phyloP scores from a whole-genome alignment of 2,113 vertebrate genomes.

The Sakesphorus luctuosus region DNA sequence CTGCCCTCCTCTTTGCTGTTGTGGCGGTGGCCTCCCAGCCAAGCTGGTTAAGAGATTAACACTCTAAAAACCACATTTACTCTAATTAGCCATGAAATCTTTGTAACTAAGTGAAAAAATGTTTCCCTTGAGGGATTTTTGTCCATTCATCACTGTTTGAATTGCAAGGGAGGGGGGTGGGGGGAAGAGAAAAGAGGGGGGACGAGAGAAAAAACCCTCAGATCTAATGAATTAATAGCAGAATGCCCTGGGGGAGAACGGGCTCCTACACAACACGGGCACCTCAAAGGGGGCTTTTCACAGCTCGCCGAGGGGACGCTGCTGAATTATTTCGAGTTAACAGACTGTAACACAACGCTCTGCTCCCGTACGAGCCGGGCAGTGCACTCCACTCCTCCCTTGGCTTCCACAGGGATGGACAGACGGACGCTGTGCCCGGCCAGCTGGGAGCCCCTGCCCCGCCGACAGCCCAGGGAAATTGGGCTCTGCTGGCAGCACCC shows the following conservation, averaged over 20 bases:
- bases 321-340: conserved; percentile 67
- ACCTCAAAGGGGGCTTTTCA: conserved; percentile 47
- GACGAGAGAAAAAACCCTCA: neutral
- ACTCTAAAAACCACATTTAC: conserved; percentile 78
- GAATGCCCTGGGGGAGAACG: conserved; percentile 27
- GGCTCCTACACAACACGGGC: neutral
- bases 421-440: conserved; percentile 50
- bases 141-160: conserved; percentile 78
- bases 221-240: conserved; percentile 70
- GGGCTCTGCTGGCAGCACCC: neutral
- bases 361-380: neutral
- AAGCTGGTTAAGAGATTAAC: conserved; percentile 76
- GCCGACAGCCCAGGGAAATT: neutral
- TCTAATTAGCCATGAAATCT: conserved; percentile 82
- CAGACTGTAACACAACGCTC: conserved; percentile 69
- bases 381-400: neutral
- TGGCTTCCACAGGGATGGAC: conserved; percentile 32
- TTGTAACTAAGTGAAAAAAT: conserved; percentile 82
- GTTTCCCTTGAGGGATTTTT: conserved; percentile 77
- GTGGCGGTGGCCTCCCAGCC: conserved; percentile 43
- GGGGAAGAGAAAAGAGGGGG: neutral
- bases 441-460: conserved; percentile 8
- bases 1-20: conserved; percentile 2
- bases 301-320: neutral
- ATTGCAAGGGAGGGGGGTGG: neutral